These are phyloP conservation scores for Sinocyclocheilus anophthalmus DNA, from an alignment of 2,113 vertebrate genomes.

Conservation along the genomic window DNA sequence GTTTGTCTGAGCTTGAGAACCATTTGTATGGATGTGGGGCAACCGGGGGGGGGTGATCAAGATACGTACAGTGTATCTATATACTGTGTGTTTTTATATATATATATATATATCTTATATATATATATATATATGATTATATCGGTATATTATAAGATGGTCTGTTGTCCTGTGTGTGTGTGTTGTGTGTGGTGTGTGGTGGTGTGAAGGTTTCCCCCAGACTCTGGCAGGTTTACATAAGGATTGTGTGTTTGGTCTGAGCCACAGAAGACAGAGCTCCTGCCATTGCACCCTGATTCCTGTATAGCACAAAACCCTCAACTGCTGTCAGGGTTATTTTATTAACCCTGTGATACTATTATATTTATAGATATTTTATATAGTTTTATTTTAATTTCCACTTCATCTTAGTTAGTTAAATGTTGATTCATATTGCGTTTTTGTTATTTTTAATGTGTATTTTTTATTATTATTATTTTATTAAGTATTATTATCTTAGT, in stretches of 20 bases:
- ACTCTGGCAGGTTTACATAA: conserved; percentile 47
- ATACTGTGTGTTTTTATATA: no score
- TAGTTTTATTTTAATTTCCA: not conserved
- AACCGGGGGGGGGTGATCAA: not conserved
- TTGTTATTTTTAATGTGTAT: no score
- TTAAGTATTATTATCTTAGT: no score
- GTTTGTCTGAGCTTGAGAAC: conserved; percentile 23
- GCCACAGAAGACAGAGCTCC: conserved; percentile 33
- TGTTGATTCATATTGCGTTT: not conserved
- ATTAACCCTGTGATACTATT: not conserved
- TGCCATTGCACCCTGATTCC: not conserved
- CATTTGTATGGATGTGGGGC: not conserved
- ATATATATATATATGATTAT: no score
- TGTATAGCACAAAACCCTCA: no score
- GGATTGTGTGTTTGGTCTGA: conserved; percentile 49
- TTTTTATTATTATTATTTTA: no score
- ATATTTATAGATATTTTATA: not conserved
- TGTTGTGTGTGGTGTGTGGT: conserved; percentile 17
- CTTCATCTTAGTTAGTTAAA: not conserved
- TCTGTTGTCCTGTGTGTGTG: no score
- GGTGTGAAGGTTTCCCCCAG: no score
- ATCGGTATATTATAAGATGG: no score
- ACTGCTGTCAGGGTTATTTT: not conserved
- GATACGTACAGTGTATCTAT: not conserved
- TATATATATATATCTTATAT: no score